Percentiles rank a stretch among this genome's conserved stretches.
Conservation (phyloP, 2,113 vertebrate species). For the Albula goreensis region DNA sequence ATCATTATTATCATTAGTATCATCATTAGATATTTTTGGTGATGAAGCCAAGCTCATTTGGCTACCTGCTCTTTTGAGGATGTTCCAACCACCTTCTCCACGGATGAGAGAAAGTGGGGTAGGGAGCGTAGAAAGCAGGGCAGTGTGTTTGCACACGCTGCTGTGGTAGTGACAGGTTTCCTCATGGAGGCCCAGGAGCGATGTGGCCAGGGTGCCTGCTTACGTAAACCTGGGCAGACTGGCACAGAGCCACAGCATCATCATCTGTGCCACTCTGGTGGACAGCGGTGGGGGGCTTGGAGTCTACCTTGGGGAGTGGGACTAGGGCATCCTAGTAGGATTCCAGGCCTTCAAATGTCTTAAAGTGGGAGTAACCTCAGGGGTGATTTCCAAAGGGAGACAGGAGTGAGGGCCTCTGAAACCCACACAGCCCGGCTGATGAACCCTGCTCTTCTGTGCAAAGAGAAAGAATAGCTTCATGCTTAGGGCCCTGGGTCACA, state of each 20-base stretch:
- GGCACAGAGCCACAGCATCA: background rate
- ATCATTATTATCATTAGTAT: no score
- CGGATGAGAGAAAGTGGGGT: background rate
- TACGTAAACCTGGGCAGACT: background rate
- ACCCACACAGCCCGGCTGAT: background rate
- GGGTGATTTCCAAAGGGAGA: background rate
- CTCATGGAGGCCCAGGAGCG: background rate
- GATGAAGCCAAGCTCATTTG: no score
- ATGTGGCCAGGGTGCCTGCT: background rate
- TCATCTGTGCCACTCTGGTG: background rate
- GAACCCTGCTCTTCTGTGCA: background rate
- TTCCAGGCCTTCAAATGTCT: background rate
- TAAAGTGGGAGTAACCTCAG: background rate
- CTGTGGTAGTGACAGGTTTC: slow-evolving; percentile 30
- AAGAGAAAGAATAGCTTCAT: background rate
- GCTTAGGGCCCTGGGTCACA: background rate
- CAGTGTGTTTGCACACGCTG: slow-evolving; percentile 8
- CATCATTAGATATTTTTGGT: no score
- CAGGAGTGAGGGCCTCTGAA: background rate
- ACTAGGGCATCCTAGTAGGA: background rate
- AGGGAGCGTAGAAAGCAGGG: background rate
- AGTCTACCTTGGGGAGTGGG: background rate
- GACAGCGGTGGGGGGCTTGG: background rate
- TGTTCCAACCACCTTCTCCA: background rate
- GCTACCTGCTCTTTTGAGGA: background rate